Conservation (phyloP, 2,888 invertebrate genomes). For the Euzophera pinguis region DNA sequence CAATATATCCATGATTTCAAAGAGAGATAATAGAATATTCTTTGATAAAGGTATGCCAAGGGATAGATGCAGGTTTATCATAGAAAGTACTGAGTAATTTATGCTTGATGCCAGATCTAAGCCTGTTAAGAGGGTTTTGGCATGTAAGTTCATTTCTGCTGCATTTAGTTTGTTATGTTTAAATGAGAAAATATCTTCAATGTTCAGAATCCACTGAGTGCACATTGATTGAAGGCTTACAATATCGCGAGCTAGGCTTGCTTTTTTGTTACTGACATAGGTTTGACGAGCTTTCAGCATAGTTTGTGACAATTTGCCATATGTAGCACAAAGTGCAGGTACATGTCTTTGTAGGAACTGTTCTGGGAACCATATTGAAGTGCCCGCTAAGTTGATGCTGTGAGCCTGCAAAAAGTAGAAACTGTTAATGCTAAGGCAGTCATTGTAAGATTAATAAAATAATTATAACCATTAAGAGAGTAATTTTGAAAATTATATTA, state of each 20-base stretch:
- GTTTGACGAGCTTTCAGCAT: slow-evolving; percentile 76
- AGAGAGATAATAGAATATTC: slow-evolving; percentile 85
- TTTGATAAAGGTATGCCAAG: slow-evolving; percentile 89
- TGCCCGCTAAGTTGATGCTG: slow-evolving; percentile 88
- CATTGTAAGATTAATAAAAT: too few species aligned
- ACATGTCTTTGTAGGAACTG: slow-evolving; percentile 86
- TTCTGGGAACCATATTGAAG: slow-evolving; percentile 92
- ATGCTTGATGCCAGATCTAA: slow-evolving; percentile 84
- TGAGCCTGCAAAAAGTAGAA: slow-evolving; percentile 77
- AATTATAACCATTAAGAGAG: too few species aligned
- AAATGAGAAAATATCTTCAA: slow-evolving; percentile 59
- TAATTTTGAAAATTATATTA: too few species aligned
- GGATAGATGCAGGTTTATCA: slow-evolving; percentile 85
- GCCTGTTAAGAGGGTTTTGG: slow-evolving; percentile 75
- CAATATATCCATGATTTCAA: slow-evolving; percentile 89
- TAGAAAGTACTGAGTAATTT: slow-evolving; percentile 68
- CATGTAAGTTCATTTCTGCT: slow-evolving; percentile 64
- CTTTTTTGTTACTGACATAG: slow-evolving; percentile 78
- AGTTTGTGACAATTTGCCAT: slow-evolving; percentile 63
- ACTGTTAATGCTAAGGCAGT: too few species aligned
- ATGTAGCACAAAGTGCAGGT: slow-evolving; percentile 76
- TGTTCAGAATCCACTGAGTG: slow-evolving; percentile 58
- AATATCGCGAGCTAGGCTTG: slow-evolving; percentile 82
- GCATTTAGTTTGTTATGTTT: slow-evolving; percentile 59
- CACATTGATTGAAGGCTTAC: slow-evolving; percentile 55